A percentile compares a stretch with the other conserved stretches of the same genome.
Conservation (phyloP, 2,797 vertebrate genomes). For the Thripadectes ignobilis region DNA sequence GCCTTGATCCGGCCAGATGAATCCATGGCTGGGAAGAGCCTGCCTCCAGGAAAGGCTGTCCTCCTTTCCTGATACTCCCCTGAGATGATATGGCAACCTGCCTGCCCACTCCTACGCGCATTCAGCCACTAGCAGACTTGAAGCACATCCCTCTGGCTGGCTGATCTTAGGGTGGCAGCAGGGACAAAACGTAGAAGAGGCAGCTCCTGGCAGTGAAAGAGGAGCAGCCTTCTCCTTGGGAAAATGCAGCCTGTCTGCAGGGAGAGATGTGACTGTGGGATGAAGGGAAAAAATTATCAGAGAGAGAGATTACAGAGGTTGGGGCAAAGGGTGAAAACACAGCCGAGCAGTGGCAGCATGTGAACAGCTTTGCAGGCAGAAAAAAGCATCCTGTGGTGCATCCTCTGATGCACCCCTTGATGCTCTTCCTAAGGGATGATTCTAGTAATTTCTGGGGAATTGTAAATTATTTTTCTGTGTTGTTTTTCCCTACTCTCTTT, state of each 20-base stretch:
- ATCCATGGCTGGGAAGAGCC: background rate
- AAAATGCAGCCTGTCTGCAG: background rate
- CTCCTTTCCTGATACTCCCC: background rate
- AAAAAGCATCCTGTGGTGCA: background rate
- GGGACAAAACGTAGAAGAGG: background rate
- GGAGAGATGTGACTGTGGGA: background rate
- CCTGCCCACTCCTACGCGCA: background rate
- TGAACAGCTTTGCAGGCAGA: background rate
- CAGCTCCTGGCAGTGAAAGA: background rate
- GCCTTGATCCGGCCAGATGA: background rate
- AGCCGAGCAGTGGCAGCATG: rapidly evolving
- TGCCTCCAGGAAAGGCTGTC: background rate
- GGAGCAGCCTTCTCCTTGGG: background rate
- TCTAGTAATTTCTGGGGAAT: background rate
- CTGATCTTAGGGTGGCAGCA: background rate
- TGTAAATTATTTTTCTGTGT: background rate
- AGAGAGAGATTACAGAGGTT: background rate
- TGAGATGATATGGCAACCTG: background rate
- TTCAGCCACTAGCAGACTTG: background rate
- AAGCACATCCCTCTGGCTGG: background rate
- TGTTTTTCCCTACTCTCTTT: background rate
- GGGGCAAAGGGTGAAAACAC: background rate
- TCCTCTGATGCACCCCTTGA: background rate
- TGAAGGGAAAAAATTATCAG: background rate
- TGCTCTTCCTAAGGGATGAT: background rate